Conservation (phyloP, 2,888 invertebrate species). For the Nomada ruficornis region DNA sequence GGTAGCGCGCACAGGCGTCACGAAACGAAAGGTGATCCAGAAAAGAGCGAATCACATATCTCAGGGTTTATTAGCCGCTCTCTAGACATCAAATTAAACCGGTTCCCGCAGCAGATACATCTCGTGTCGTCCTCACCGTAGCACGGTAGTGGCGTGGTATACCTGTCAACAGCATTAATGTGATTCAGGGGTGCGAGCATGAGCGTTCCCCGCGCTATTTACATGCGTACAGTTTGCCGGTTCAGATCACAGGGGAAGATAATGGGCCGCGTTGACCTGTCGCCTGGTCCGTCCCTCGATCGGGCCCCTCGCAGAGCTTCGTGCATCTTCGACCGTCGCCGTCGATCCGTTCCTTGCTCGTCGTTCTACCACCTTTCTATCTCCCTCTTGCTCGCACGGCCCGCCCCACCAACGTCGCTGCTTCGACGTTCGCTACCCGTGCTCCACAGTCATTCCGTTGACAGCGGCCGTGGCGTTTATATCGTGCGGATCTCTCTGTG, state of each 20-base stretch:
- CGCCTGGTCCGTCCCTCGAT: slow-evolving; percentile 46
- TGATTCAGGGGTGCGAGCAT: slow-evolving; percentile 63
- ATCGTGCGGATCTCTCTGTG: slow-evolving; percentile 20
- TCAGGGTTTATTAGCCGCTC: slow-evolving; percentile 58
- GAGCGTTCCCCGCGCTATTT: slow-evolving; percentile 54
- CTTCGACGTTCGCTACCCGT: slow-evolving; percentile 56
- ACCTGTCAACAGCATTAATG: slow-evolving; percentile 66
- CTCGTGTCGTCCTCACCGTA: slow-evolving; percentile 35
- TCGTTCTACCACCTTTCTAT: slow-evolving; percentile 15
- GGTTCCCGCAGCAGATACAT: slow-evolving; percentile 60
- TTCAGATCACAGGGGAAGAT: slow-evolving; percentile 59
- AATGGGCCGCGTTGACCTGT: slow-evolving; percentile 67
- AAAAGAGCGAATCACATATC: slow-evolving; percentile 41
- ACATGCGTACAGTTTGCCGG: slow-evolving; percentile 56
- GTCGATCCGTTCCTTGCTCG: slow-evolving; percentile 21
- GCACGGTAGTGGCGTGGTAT: slow-evolving; percentile 46
- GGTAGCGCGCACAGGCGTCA: neutral
- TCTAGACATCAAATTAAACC: slow-evolving; percentile 67
- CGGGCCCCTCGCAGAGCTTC: slow-evolving; percentile 19
- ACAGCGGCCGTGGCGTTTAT: slow-evolving; percentile 74
- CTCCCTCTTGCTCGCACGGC: slow-evolving; percentile 40
- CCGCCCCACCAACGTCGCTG: slow-evolving; percentile 38
- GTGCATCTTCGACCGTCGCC: slow-evolving; percentile 11
- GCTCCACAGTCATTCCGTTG: slow-evolving; percentile 77
- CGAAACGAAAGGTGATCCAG: slow-evolving; percentile 35